Evolutionary conservation across 2,113 vertebrate species (phyloP).

Genomic region (Chaetorhynchus papuensis): DNA sequence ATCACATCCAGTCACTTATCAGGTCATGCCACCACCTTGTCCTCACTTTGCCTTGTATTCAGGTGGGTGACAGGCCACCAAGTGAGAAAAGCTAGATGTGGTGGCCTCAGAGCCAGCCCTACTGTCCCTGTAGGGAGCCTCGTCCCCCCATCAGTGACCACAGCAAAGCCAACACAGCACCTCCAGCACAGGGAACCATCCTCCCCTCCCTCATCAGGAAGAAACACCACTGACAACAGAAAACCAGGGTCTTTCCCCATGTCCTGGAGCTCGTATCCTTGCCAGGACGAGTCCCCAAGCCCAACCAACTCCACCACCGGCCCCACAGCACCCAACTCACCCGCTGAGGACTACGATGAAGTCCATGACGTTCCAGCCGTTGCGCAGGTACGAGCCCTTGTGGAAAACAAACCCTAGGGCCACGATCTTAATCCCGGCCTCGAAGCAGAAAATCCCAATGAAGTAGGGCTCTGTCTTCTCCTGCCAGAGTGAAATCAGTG

Average conservation of each 20-base stretch:
- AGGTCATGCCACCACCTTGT: neutral
- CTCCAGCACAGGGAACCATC: neutral
- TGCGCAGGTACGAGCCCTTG: conserved; percentile 96
- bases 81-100: neutral
- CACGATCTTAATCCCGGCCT: conserved; percentile 97
- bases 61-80: neutral
- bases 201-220: neutral
- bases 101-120: neutral
- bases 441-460: conserved; percentile 98
- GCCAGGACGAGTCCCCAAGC: fast-evolving
- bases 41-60: neutral
- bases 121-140: fast-evolving
- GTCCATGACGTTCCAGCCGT: conserved; percentile 99
- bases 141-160: neutral
- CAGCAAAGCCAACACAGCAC: neutral
- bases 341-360: conserved; percentile 98
- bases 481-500: conserved; percentile 60
- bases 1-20: neutral
- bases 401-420: conserved; percentile 96
- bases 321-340: conserved; percentile 70
- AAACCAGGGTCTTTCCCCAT: fast-evolving
- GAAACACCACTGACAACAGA: neutral
- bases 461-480: conserved; percentile 99
- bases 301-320: fast-evolving
- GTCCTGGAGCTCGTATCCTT: fast-evolving